Conservation (phyloP, 2,797 vertebrate species). For the Cossypha heuglini region DNA sequence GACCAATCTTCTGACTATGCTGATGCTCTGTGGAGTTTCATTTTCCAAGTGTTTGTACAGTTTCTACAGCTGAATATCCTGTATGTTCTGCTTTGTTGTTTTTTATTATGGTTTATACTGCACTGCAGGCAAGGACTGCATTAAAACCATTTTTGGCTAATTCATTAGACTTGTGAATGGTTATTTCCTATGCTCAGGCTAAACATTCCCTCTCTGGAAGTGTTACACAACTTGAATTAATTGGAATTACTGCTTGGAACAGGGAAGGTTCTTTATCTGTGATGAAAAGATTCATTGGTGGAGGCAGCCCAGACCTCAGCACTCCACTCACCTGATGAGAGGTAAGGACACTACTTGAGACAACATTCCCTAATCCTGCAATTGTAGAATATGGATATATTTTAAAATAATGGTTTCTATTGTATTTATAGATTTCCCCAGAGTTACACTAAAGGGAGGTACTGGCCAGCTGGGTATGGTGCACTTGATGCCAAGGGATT, state of each 20-base stretch:
- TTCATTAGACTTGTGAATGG: neutral
- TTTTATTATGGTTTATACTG: slow-evolving; percentile 47
- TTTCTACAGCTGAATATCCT: slow-evolving; percentile 32
- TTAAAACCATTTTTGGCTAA: slow-evolving; percentile 55
- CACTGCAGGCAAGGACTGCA: slow-evolving; percentile 29
- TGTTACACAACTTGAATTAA: neutral
- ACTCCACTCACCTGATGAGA: no score
- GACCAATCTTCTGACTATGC: neutral
- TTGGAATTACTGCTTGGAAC: neutral
- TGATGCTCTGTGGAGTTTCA: neutral
- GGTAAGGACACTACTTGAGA: neutral
- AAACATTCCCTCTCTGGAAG: neutral
- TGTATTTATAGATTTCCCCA: neutral
- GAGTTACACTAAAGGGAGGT: neutral
- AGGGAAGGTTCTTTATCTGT: neutral
- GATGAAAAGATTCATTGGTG: neutral
- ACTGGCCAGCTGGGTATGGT: neutral
- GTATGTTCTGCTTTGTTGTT: neutral
- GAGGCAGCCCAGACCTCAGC: neutral
- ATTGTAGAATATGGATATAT: rapidly evolving
- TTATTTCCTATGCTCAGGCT: neutral
- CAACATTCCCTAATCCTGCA: neutral
- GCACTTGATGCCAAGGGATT: neutral
- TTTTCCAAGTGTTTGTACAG: slow-evolving; percentile 35
- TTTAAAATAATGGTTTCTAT: rapidly evolving